These are phyloP conservation scores for Sanderia malayensis DNA, from an alignment of 30 jellyfish, hydroid and myxozoan species.

Conservation along the genomic window DNA sequence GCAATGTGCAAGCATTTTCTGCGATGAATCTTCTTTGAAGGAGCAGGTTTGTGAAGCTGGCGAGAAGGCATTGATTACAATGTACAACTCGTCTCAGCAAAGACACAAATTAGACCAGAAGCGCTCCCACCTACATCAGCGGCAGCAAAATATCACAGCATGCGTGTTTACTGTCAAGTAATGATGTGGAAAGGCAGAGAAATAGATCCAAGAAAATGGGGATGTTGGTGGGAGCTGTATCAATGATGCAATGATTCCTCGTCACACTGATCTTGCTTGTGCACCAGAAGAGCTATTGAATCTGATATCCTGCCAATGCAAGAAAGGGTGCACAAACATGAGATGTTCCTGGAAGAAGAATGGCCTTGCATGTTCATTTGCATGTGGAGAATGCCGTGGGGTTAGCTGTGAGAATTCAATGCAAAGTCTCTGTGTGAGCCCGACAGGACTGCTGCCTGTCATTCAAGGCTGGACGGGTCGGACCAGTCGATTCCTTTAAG, in stretches of 20 bases:
- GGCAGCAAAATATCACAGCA: slow-evolving; percentile 65
- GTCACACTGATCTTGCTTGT: slow-evolving; percentile 44
- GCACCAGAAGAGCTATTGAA: slow-evolving; percentile 73
- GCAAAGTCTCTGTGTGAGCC: no score
- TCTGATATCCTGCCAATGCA: slow-evolving; percentile 56
- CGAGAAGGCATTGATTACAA: no score
- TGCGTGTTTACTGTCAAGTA: slow-evolving; percentile 38
- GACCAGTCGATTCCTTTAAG: no score
- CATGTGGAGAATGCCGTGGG: slow-evolving; percentile 62
- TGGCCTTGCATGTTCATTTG: slow-evolving; percentile 46
- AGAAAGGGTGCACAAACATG: slow-evolving; percentile 43
- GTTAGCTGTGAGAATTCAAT: slow-evolving; percentile 61
- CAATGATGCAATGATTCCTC: slow-evolving; percentile 40
- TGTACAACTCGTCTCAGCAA: slow-evolving; percentile 34
- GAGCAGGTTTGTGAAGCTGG: no score
- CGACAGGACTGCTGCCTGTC: no score
- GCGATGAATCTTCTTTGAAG: no score
- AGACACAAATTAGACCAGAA: slow-evolving; percentile 42
- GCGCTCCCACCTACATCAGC: slow-evolving; percentile 63
- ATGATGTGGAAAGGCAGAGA: slow-evolving; percentile 59
- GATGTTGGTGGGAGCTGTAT: slow-evolving; percentile 57
- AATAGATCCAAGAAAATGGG: slow-evolving; percentile 42
- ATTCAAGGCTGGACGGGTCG: no score
- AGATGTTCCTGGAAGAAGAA: slow-evolving; percentile 61
- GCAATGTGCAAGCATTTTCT: no score